Base-by-base conservation (phyloP, 37 sponge, comb jelly and placozoan genomes). In the Spongilla lacustris region DNA sequence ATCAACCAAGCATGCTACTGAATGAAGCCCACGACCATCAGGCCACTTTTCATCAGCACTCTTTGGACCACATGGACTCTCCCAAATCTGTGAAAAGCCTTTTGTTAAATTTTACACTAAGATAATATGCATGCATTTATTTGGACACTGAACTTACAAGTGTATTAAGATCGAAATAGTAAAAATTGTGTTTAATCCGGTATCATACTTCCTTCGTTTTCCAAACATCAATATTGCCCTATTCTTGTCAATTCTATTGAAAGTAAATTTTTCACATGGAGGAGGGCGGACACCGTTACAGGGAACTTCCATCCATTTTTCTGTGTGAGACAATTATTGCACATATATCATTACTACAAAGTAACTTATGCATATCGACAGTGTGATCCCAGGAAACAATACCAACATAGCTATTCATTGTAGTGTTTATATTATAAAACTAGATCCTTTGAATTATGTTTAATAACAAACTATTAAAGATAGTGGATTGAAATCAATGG, bases 221-320 rank as follows among this genome's bases (percentile, higher is more conserved):
- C 80, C 80, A 32, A 68, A 68, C 58, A 79, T 66, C 9, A 79
- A 35, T 17, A 79, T 6, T 66, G 80, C 80, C 26, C 66, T 41
- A 29, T n/a, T 2, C 12, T 9, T 33, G 66, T 79, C 80, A 25
- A 79, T 38, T 67, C 66, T 38, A 50, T 30, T 79, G 28, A 79
- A 79, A 26, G 66, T 79, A 67, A 79, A 79, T 24, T 37, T 79
- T 49, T 33, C 32, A 50, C 29, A 58, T 19, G 80, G 80, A 58
- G 68, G 50, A 2, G 80, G 80, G 0, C 66, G 2, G 28, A 33
- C 68, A 58, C 80, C 80, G 0, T 4, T 37, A 79, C 80, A 79
- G 66, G 67, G 17, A 50, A 38, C 29, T 22, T 79, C 80, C 17
- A 12, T 27, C 80, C 80, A 79, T 4, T 21, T 29, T n/a, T 30